Evolutionary conservation across 2,113 vertebrate species (phyloP), one percentile per base, ranked within the genome.

Genomic region (Mormyrus iriodes): DNA sequence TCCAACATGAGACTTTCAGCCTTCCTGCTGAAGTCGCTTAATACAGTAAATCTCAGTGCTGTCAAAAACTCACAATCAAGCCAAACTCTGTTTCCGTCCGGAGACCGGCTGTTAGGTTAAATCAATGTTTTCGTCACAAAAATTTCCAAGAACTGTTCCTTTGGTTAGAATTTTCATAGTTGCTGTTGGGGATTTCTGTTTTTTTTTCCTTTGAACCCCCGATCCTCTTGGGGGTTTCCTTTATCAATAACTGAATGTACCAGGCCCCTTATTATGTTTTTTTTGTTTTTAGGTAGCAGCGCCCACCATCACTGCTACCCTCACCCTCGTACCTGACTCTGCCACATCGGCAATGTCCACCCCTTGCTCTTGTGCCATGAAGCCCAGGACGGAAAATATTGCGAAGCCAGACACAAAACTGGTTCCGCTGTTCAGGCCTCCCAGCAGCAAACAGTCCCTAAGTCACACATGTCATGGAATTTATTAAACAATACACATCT

Each of bases 341-440:
- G 98, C 98, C 96, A 99, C 98, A 97, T 98, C 98, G 92, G 98
- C 98, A 97, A 99, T 99, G 95, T 95, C 96, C 93, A 97, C 97
- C 97, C 97, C 98, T 99, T 99, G 98, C 93, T 99, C 98, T 97
- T 99, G 98, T 97, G 98, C 98, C 98, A 99, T 99, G 98, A 99
- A 99, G 97, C 98, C 98, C 97, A 99, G 98, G 98, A 99, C 96
- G 97, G 98, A 99, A 98, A 99, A 99, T 97, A 99, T 99, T 97
- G 98, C 98, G 97, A 99, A 99, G 97, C 98, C 98, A 97, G 98
- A 99, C 97, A 99, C 98, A 98, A 99, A 99, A 97, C 98, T 99
- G 97, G 98, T 99, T 96, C 97, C 98, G 95, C 98, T 99, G 98
- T 99, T 99, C 96, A 99, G 97, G 97, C 95, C 99, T 97, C 98